phyloP scores from a whole-genome alignment of 2,113 vertebrate genomes.

The Passer montanus region DNA sequence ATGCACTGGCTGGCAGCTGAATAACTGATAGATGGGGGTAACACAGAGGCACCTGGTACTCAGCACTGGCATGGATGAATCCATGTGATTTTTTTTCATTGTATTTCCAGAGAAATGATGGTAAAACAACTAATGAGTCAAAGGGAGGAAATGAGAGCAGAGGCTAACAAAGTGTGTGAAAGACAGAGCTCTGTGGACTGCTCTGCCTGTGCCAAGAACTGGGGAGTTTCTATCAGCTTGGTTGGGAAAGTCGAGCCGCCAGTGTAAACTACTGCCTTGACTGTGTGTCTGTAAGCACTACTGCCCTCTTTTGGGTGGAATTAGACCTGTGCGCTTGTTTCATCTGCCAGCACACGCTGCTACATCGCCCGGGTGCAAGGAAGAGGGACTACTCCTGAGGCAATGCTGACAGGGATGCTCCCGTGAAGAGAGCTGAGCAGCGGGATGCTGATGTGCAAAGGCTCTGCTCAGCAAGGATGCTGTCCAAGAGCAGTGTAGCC shows the following conservation, averaged over 20 bases:
- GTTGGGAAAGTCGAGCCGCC: slow-evolving; percentile 22
- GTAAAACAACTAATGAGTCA: slow-evolving; percentile 36
- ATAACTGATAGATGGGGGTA: background rate
- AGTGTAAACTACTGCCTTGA: background rate
- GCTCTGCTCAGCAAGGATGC: background rate
- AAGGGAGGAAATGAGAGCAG: slow-evolving; percentile 43
- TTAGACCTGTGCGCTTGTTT: background rate
- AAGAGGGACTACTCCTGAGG: background rate
- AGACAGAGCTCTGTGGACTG: background rate
- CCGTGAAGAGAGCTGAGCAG: background rate
- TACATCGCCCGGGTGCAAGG: fast-evolving
- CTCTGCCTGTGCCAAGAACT: slow-evolving; percentile 12
- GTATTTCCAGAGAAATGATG: slow-evolving; percentile 21
- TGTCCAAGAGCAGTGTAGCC: background rate
- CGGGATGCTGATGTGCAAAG: fast-evolving
- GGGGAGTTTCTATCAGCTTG: slow-evolving; percentile 35
- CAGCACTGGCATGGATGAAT: background rate
- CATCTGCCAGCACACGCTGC: background rate
- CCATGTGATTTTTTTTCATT: background rate
- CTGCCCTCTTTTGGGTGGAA: slow-evolving; percentile 62
- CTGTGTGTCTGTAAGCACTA: background rate
- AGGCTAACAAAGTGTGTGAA: slow-evolving; percentile 23
- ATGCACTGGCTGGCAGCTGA: background rate
- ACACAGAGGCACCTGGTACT: background rate
- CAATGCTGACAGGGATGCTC: background rate